Evolutionary conservation across 2,113 vertebrate genomes (phyloP), one percentile per base, ranked within the genome.

Genomic region (Verasper variegatus): DNA sequence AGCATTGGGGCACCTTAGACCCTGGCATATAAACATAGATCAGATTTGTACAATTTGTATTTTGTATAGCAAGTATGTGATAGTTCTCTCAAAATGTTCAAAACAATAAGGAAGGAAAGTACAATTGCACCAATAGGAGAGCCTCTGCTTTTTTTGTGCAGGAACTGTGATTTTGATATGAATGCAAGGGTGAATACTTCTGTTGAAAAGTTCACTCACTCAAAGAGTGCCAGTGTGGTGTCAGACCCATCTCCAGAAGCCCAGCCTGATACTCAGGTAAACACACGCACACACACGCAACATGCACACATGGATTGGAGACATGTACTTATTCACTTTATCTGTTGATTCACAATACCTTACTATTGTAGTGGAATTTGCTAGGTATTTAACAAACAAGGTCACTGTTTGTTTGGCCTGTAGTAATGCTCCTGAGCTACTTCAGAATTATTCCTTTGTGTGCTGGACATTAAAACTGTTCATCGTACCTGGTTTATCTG

Each of bases 151-250:
- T 5, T 5, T 82, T 17, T 90, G 24, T 83, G 3, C 47, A 85
- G 73, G 90, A 93, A 91, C 78, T 90, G 90, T 0, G 74, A 93
- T 88, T 92, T 73, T 91, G 96, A 96, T 89, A 97, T 98, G 96
- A 97, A 96, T 85, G 94, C 90, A 92, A 97, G 96, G 88, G 87
- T 91, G 54, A 74, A 84, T 66, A 91, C 88, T 79, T 52, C 84
- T 84, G 92, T 88, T 26, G 94, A 96, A 86, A 78, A 83, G 68
- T 90, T 94, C 68, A 75, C 92, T 86, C 94, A 93, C 86, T 79
- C 93, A 84, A 96, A 94, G 92, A 95, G 92, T 90, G 86, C 93
- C 89, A 71, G 68, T 86, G 96, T 97, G 96, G 96, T 97, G 87
- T 94, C 96, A 0, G 95, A 97, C 78, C 83, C 89, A 58, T 87